Evolutionary conservation across 92 coral and sea anemone genomes (phyloP).

Genomic region (Zoanthus gigantus): DNA sequence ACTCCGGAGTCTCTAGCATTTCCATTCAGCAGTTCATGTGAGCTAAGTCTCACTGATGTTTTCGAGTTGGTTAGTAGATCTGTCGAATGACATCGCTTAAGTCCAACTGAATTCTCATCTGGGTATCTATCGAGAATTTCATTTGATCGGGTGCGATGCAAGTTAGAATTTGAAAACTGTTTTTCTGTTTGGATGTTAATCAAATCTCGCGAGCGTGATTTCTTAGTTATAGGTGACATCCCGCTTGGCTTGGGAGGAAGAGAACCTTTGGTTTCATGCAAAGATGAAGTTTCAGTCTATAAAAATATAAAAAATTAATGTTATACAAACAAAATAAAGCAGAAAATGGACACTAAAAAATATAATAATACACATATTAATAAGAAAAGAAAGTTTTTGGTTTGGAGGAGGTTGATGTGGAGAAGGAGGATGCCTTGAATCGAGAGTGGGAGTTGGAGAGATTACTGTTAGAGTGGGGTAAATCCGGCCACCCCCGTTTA

Average conservation of each 20-base stretch:
- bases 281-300: not conserved
- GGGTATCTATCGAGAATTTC: slow-evolving; percentile 30
- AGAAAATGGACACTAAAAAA: too few relatives aligned
- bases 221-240: slow-evolving; percentile 3
- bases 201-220: slow-evolving; percentile 10
- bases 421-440: too few relatives aligned
- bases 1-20: not conserved
- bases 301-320: not conserved
- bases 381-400: too few relatives aligned
- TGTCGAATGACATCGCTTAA: slow-evolving; percentile 30
- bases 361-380: too few relatives aligned
- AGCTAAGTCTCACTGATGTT: slow-evolving; percentile 23
- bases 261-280: not conserved
- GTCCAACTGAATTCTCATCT: slow-evolving; percentile 7
- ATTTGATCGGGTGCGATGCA: slow-evolving; percentile 37
- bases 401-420: too few relatives aligned
- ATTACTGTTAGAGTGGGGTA: too few relatives aligned
- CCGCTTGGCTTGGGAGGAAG: not conserved
- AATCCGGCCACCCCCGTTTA: too few relatives aligned
- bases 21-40: slow-evolving; percentile 25
- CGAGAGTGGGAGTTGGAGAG: too few relatives aligned
- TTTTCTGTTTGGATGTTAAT: not conserved
- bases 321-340: too few relatives aligned
- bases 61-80: slow-evolving; percentile 18
- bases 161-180: slow-evolving; percentile 21